phyloP scores from a whole-genome alignment of 2,797 vertebrate species.

The Sebastes diploproa region DNA sequence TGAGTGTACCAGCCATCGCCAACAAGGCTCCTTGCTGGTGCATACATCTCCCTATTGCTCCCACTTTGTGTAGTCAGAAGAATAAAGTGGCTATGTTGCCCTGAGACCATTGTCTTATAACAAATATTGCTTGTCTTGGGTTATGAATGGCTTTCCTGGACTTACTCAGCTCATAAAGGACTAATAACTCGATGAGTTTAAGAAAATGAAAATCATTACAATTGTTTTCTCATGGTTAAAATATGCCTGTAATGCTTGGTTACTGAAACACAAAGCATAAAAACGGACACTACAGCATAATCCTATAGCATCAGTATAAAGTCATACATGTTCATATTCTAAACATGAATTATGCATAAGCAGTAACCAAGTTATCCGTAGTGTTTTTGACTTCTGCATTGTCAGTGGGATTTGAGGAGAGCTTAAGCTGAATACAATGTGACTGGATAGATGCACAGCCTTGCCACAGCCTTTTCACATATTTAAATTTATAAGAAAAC shows the following conservation, averaged over 20 bases:
- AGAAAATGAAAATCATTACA: constrained; percentile 6
- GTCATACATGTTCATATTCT: neutral
- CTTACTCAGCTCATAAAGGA: constrained; percentile 4
- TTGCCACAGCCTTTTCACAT: neutral
- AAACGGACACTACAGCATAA: neutral
- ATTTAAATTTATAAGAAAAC: neutral
- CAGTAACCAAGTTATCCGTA: neutral
- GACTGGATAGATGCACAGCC: neutral
- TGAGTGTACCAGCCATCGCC: constrained; percentile 26
- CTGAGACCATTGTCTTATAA: constrained; percentile 24
- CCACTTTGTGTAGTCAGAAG: constrained; percentile 14
- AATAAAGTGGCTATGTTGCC: constrained; percentile 20
- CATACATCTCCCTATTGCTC: constrained; percentile 17
- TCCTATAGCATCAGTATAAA: neutral
- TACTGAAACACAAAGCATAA: neutral
- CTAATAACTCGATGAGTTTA: neutral
- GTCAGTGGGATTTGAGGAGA: neutral
- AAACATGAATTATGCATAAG: constrained; percentile 6
- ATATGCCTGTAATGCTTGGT: neutral
- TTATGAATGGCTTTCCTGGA: constrained; percentile 24
- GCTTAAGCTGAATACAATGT: neutral
- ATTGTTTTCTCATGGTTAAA: neutral
- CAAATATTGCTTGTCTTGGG: constrained; percentile 26
- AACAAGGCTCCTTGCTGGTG: constrained; percentile 4
- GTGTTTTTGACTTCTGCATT: neutral